Conservation (phyloP, 2,888 invertebrate genomes). For the Sepioteuthis lessoniana region DNA sequence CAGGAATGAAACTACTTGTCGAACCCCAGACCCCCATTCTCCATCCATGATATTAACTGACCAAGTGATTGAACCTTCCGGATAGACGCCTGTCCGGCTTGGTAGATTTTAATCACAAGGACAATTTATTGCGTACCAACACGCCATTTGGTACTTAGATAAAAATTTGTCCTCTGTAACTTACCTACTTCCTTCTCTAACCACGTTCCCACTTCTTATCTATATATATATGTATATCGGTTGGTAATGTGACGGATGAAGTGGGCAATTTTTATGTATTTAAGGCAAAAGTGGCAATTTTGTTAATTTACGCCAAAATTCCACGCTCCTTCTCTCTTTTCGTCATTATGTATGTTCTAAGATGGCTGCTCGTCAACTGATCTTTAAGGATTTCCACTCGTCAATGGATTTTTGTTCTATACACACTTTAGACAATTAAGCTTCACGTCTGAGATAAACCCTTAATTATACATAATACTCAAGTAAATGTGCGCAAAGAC, state of each 20-base stretch:
- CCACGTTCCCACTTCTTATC: background rate
- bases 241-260: background rate
- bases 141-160: constrained; percentile 33
- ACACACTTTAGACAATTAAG: background rate
- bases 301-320: background rate
- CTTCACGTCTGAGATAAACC: background rate
- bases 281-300: background rate
- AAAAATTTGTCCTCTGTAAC: background rate
- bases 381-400: background rate
- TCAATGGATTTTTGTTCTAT: background rate
- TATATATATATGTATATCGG: background rate
- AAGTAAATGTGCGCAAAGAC: background rate
- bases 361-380: background rate
- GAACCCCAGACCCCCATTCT: constrained; percentile 24
- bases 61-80: constrained; percentile 33
- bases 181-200: background rate
- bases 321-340: background rate
- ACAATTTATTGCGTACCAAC: constrained; percentile 33
- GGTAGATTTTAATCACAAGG: constrained; percentile 24
- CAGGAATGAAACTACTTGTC: background rate
- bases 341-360: background rate
- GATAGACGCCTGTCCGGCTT: constrained; percentile 33
- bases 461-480: background rate
- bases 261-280: background rate
- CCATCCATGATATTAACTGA: background rate